phyloP scores from a whole-genome alignment of 1,140 invertebrate species.

The Ptiloglossa arizonensis region DNA sequence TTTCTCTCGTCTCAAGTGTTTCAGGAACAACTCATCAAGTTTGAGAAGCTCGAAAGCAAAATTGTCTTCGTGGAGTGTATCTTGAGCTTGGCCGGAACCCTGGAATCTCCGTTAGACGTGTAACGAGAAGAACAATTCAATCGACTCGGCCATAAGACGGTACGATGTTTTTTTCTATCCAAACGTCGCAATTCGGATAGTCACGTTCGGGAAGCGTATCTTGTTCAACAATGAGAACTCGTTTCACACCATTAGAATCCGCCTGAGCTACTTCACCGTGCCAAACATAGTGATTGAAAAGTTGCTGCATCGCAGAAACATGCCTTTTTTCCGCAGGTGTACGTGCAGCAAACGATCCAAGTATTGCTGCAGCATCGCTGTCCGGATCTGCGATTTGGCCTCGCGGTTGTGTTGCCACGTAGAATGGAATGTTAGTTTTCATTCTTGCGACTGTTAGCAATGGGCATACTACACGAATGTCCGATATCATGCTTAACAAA shows the following conservation, averaged over 20 bases:
- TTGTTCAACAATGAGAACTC: constrained; percentile 86
- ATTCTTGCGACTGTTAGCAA: constrained; percentile 85
- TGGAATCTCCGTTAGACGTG: neutral
- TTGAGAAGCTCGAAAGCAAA: constrained; percentile 6
- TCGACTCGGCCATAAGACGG: constrained; percentile 86
- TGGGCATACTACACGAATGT: constrained; percentile 91
- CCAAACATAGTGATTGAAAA: constrained; percentile 91
- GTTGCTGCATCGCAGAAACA: constrained; percentile 89
- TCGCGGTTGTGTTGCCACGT: constrained; percentile 86
- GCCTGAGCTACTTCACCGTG: constrained; percentile 85
- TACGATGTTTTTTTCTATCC: constrained; percentile 88
- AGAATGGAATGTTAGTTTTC: constrained; percentile 85
- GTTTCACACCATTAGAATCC: constrained; percentile 79
- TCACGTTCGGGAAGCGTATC: constrained; percentile 84
- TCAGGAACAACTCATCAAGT: constrained; percentile 4
- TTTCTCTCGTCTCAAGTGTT: neutral
- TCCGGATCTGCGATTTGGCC: constrained; percentile 84
- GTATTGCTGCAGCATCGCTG: constrained; percentile 89
- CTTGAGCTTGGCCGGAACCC: neutral
- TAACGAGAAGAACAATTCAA: constrained; percentile 69
- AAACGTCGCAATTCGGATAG: constrained; percentile 88
- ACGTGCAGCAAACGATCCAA: constrained; percentile 88
- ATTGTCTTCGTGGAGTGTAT: neutral
- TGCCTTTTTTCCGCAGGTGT: constrained; percentile 88
- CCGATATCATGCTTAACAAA: constrained; percentile 88